Percentiles rank a stretch among this genome's conserved stretches.
These are phyloP conservation scores for Perithous albicinctus DNA, from an alignment of 2,888 invertebrate species.

Conservation along the genomic window DNA sequence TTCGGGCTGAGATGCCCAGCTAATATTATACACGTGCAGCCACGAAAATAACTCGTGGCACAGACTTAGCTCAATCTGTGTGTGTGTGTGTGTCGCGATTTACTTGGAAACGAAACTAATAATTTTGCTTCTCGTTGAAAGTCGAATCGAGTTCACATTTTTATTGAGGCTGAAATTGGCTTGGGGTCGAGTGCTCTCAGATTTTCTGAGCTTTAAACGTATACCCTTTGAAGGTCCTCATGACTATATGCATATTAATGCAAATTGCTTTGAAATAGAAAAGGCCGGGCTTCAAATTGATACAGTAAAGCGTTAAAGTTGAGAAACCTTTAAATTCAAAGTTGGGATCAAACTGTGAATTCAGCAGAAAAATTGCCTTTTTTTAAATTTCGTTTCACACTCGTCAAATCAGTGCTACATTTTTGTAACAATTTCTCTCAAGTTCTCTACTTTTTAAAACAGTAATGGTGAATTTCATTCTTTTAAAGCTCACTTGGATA, in stretches of 20 bases:
- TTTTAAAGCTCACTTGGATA: too few relatives aligned
- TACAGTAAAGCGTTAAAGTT: background rate
- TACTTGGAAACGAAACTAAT: conserved; percentile 1
- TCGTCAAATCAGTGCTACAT: too few relatives aligned
- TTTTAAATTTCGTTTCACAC: too few relatives aligned
- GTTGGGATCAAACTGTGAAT: too few relatives aligned
- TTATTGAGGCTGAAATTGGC: background rate
- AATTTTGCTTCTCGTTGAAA: background rate
- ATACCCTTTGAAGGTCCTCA: background rate
- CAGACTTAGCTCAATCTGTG: conserved; percentile 3
- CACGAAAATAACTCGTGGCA: conserved; percentile 47
- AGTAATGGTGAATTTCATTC: too few relatives aligned
- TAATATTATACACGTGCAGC: conserved; percentile 53
- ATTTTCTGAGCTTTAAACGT: background rate
- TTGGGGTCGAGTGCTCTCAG: background rate
- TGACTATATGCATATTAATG: background rate
- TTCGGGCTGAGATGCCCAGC: conserved; percentile 22
- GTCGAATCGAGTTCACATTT: background rate
- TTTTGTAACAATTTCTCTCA: too few relatives aligned
- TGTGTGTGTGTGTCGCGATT: background rate
- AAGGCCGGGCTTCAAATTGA: background rate
- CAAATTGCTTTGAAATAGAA: background rate
- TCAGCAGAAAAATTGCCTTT: too few relatives aligned
- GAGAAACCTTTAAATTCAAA: background rate
- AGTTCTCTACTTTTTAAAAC: too few relatives aligned